Base-by-base conservation (phyloP, 2,113 vertebrate genomes). In the Limnothrissa miodon region DNA sequence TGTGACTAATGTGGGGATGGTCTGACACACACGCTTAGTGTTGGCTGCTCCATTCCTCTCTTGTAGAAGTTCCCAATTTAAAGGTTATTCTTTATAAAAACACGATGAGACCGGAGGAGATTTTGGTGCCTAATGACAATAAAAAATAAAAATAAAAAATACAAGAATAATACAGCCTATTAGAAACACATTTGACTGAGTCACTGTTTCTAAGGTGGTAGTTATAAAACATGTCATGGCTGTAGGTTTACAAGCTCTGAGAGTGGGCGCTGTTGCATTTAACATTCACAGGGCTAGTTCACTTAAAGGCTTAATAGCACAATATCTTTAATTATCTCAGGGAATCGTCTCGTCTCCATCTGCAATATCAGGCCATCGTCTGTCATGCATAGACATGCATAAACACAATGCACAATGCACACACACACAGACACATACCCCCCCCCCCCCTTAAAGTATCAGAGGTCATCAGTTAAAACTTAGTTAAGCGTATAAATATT, bases 401-500 rank as follows among this genome's bases (percentile, higher is more conserved):
- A 56, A 56, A 56, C 4, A 56, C 51, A 56, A 9, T 15, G 0
- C 2, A 11, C 11, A 9, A 11, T 2, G 15, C 46, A 48, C 46
- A 48, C 46, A 48, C 46, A 48, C 46, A 48, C 46, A 48, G 10
- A 48, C 46, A 48, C 46, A 48, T 13, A 48, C 46, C 2, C n/a
- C n/a, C n/a, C n/a, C n/a, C n/a, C n/a, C n/a, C n/a, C n/a, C 78
- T 84, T 39, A 21, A 80, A 29, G 81, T 81, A 83, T 70, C 79
- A 84, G 9, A 78, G 84, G 84, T 87, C 83, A 84, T 78, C 33
- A 3, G 42, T 83, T 79, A 62, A 78, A 81, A 82, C 62, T 90
- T 86, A 78, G 87, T 91, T 89, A 88, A 82, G 85, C 51, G 80
- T 85, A 87, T 90, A 84, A 92, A 92, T 91, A 90, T 89, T 89